Percentiles rank a stretch among this genome's conserved stretches.
Conservation (phyloP, 2,797 vertebrate genomes). For the Euphonia xanthogaster region DNA sequence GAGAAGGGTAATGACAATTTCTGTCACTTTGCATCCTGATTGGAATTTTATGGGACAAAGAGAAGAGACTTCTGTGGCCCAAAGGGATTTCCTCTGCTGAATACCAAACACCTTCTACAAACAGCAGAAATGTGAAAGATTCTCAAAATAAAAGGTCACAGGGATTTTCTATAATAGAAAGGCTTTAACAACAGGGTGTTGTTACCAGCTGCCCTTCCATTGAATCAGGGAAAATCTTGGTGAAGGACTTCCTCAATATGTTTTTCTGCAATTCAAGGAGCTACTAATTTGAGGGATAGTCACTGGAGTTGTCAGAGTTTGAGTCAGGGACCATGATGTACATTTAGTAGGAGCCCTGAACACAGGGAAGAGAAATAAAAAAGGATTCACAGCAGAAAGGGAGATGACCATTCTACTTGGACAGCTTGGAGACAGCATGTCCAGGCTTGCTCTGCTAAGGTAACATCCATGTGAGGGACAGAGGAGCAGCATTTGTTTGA, state of each 20-base stretch:
- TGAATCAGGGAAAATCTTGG: neutral
- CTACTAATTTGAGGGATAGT: neutral
- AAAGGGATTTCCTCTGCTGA: neutral
- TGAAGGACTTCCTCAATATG: neutral
- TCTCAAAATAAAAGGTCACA: conserved; percentile 61
- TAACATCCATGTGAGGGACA: neutral
- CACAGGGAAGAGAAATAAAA: neutral
- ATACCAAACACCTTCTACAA: conserved; percentile 52
- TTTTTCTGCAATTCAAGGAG: neutral
- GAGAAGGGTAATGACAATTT: neutral
- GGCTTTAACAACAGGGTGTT: conserved; percentile 1
- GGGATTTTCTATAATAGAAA: conserved; percentile 62
- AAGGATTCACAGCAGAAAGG: neutral
- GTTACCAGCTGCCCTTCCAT: conserved; percentile 31
- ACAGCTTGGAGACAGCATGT: neutral
- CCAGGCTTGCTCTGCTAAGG: conserved; percentile 40
- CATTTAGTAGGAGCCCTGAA: neutral
- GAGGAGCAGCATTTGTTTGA: conserved; percentile 39
- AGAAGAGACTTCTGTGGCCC: neutral
- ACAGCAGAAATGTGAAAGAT: conserved; percentile 52
- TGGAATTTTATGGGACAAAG: conserved; percentile 46
- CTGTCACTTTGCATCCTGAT: conserved; percentile 41
- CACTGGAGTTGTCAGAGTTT: neutral
- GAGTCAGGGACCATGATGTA: accelerated
- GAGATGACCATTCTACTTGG: neutral